phyloP scores from a whole-genome alignment of 1,140 invertebrate species.

The Nasonia vitripennis region DNA sequence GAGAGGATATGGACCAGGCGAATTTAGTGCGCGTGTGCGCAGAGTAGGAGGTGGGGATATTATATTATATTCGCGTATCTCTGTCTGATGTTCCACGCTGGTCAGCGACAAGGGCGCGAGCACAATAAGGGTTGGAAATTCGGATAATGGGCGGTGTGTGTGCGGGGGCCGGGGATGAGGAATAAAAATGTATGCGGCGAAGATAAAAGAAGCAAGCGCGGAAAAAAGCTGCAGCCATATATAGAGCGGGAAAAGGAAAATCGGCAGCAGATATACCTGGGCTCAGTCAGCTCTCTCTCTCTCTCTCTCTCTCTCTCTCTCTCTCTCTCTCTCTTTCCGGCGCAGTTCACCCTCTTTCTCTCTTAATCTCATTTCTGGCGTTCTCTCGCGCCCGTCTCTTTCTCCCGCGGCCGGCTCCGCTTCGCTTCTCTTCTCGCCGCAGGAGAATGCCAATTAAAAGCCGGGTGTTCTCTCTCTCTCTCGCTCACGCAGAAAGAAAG shows the following conservation, averaged over 20 bases:
- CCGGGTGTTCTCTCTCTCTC: slow-evolving; percentile 54
- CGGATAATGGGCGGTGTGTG: slow-evolving; percentile 6
- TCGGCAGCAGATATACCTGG: slow-evolving; percentile 45
- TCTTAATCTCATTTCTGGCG: slow-evolving; percentile 52
- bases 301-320: slow-evolving; percentile 49
- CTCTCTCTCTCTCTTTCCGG: slow-evolving; percentile 64
- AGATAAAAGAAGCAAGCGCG: slow-evolving; percentile 39
- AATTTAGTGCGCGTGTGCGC: neutral
- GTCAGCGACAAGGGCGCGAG: slow-evolving; percentile 26
- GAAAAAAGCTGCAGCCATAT: slow-evolving; percentile 20
- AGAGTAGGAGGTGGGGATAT: neutral
- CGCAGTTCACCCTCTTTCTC: slow-evolving; percentile 57
- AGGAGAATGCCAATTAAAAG: slow-evolving; percentile 75
- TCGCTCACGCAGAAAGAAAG: slow-evolving; percentile 68
- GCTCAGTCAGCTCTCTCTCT: slow-evolving; percentile 46
- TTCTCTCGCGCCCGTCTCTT: slow-evolving; percentile 50
- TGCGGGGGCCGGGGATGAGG: neutral
- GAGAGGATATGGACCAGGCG: neutral
- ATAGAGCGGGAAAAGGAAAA: slow-evolving; percentile 40
- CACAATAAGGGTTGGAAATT: slow-evolving; percentile 37
- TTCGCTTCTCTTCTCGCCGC: slow-evolving; percentile 68
- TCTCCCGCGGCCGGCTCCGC: slow-evolving; percentile 56
- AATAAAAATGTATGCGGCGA: slow-evolving; percentile 26
- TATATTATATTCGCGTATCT: slow-evolving; percentile 1
- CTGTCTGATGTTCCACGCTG: neutral